Percentiles rank a stretch among this genome's conserved stretches.
Conservation (phyloP, 2,888 invertebrate genomes). For the Polyploca ridens region DNA sequence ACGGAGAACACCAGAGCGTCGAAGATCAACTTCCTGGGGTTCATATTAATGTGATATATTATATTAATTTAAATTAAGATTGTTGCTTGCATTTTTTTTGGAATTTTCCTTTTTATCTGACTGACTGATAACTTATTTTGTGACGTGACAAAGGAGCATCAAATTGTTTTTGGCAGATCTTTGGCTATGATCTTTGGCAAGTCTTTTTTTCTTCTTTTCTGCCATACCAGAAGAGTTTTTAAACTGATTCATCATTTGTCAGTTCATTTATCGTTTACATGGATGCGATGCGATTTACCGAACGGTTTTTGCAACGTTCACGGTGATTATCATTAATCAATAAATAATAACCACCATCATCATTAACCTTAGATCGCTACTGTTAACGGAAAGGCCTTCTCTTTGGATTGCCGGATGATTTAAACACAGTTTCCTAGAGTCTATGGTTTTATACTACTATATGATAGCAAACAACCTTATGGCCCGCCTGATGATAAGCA, state of each 20-base stretch:
- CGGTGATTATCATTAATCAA: too few species aligned
- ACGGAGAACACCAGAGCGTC: conserved; percentile 53
- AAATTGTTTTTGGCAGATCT: neutral
- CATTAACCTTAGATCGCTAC: too few species aligned
- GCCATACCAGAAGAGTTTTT: neutral
- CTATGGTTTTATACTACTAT: too few species aligned
- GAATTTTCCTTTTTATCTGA: neutral
- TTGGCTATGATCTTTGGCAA: neutral
- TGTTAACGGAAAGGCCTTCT: too few species aligned
- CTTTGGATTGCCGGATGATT: too few species aligned
- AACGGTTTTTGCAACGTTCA: too few species aligned
- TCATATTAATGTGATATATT: conserved; percentile 33
- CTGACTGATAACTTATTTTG: neutral
- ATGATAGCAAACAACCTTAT: too few species aligned
- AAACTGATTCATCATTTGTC: neutral
- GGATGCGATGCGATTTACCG: too few species aligned
- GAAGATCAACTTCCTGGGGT: conserved; percentile 40
- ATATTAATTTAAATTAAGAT: neutral
- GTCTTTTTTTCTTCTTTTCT: neutral
- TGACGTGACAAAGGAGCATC: conserved; percentile 3
- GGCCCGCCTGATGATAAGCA: too few species aligned
- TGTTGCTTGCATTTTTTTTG: neutral
- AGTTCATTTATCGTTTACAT: too few species aligned
- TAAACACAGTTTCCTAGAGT: too few species aligned
- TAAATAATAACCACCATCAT: too few species aligned